Percentiles rank a stretch among this genome's conserved stretches.
These are phyloP conservation scores for Junonia oenone DNA, from an alignment of 2,888 invertebrate genomes.

Conservation along the genomic window DNA sequence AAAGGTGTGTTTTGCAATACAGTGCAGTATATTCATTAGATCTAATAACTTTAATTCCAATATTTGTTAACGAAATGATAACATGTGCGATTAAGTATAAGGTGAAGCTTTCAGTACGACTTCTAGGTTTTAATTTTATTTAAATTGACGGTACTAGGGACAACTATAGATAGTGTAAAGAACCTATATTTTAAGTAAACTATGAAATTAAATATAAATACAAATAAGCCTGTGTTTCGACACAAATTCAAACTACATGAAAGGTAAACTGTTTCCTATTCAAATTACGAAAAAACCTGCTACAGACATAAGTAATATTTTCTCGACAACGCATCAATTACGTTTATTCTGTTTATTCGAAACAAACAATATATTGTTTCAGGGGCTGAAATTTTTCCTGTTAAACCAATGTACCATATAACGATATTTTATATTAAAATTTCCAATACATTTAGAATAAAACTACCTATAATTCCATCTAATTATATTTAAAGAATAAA, in stretches of 20 bases:
- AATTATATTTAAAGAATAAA: not conserved
- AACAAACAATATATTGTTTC: slow-evolving; percentile 1
- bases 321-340: slow-evolving; percentile 27
- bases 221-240: not conserved
- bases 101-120: no score
- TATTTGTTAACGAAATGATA: no score
- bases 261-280: not conserved
- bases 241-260: not conserved
- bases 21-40: no score
- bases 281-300: slow-evolving; percentile 13
- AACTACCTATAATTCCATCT: not conserved
- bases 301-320: slow-evolving; percentile 28
- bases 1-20: no score
- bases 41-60: no score
- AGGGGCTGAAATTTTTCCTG: not conserved
- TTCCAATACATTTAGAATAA: not conserved
- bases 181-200: no score
- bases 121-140: no score
- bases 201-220: no score
- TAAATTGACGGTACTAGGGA: no score
- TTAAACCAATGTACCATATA: not conserved
- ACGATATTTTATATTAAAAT: not conserved
- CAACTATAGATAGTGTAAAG: no score
- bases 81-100: no score
- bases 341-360: not conserved